phyloP scores from a whole-genome alignment of 1,140 invertebrate genomes.

The Heterodera schachtii region DNA sequence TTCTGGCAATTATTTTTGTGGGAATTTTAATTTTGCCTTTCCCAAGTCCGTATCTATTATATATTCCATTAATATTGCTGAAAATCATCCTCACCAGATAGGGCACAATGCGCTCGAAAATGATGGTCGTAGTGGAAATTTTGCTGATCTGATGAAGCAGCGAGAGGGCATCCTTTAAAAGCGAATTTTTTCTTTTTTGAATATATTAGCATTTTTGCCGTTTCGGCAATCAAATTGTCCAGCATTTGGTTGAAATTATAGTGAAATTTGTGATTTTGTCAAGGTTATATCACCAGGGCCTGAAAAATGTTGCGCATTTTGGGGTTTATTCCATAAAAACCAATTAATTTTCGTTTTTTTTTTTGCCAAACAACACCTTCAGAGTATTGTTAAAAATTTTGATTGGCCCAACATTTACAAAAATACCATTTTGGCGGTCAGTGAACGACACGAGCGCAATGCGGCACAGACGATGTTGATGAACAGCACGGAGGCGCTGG shows the following conservation, averaged over 20 bases:
- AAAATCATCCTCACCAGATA: constrained; percentile 47
- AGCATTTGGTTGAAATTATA: not conserved
- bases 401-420: too few relatives aligned
- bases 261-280: too few relatives aligned
- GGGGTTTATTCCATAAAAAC: too few relatives aligned
- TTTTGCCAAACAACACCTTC: too few relatives aligned
- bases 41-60: too few relatives aligned
- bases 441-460: constrained; percentile 52
- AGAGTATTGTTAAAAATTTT: too few relatives aligned
- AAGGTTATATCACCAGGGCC: too few relatives aligned
- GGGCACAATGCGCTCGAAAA: constrained; percentile 61
- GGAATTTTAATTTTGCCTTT: too few relatives aligned
- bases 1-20: too few relatives aligned
- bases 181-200: not conserved
- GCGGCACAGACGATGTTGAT: constrained; percentile 60
- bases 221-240: not conserved
- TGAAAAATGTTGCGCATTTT: too few relatives aligned
- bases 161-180: constrained; percentile 54
- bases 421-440: constrained; percentile 58
- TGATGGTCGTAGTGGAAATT: constrained; percentile 40
- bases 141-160: constrained; percentile 53
- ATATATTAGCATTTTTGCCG: not conserved
- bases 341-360: too few relatives aligned
- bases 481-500: constrained; percentile 45
- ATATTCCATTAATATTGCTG: not conserved